Percentiles rank a stretch among this genome's conserved stretches.
Evolutionary conservation across 53 echinoderm and acorn worm genomes (phyloP).

Genomic region (Mesocentrotus franciscanus): DNA sequence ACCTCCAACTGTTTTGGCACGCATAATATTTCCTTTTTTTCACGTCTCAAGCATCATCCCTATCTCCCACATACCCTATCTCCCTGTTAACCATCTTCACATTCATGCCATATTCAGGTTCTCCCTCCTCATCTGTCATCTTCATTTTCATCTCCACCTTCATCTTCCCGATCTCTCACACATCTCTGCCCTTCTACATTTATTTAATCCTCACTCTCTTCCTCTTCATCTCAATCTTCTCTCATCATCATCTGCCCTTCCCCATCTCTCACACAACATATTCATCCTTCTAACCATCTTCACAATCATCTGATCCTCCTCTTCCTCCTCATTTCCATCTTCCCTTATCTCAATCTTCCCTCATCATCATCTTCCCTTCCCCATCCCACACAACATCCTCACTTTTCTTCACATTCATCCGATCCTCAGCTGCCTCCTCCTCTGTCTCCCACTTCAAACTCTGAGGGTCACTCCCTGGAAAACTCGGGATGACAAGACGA

Average conservation of each 20-base stretch:
- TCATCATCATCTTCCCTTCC: not conserved
- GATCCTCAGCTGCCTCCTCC: not conserved
- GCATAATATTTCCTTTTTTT: not conserved
- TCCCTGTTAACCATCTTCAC: not conserved
- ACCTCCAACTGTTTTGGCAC: not conserved
- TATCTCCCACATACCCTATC: not conserved
- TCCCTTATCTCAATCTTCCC: not conserved
- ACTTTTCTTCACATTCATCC: not conserved
- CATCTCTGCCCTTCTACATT: not conserved
- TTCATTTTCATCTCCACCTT: not conserved
- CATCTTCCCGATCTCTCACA: not conserved
- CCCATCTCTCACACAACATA: not conserved
- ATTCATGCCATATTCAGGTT: not conserved
- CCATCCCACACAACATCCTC: conserved; percentile 33
- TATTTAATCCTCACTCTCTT: not conserved
- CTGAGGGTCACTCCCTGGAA: not conserved
- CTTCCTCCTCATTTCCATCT: not conserved
- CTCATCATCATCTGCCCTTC: not conserved
- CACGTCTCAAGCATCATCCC: not conserved
- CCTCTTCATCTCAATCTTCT: not conserved
- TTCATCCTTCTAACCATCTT: not conserved
- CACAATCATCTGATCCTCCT: not conserved
- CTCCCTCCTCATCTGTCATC: not conserved
- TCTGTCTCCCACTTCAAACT: not conserved
- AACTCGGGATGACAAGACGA: not conserved